phyloP scores from a whole-genome alignment of 2,797 vertebrate species.

The Sphaeramia orbicularis region DNA sequence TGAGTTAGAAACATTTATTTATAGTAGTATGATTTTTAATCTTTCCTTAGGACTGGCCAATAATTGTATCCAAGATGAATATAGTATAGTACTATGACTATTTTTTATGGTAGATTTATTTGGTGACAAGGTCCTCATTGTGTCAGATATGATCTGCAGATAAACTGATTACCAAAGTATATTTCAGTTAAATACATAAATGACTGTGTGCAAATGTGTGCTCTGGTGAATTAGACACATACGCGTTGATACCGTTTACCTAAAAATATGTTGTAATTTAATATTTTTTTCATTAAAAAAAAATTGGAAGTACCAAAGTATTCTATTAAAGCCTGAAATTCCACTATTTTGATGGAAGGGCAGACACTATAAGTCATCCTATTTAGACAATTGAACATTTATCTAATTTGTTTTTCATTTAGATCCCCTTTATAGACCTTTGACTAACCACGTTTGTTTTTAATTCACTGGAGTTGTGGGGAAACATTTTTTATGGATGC shows the following conservation, averaged over 20 bases:
- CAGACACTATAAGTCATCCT: no score
- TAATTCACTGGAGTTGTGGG: slow-evolving; percentile 83
- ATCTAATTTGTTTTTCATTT: no score
- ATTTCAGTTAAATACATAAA: slow-evolving; percentile 74
- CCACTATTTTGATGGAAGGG: background rate
- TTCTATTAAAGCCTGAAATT: background rate
- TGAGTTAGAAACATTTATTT: slow-evolving; percentile 70
- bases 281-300: no score
- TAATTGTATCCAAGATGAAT: slow-evolving; percentile 76
- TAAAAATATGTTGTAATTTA: slow-evolving; percentile 21
- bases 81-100: slow-evolving; percentile 73
- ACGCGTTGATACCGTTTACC: slow-evolving; percentile 24
- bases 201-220: slow-evolving; percentile 60
- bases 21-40: slow-evolving; percentile 66
- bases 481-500: slow-evolving; percentile 90
- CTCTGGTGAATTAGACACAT: slow-evolving; percentile 80
- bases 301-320: no score
- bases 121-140: slow-evolving; percentile 66
- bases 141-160: slow-evolving; percentile 73
- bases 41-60: slow-evolving; percentile 75
- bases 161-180: slow-evolving; percentile 83
- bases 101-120: slow-evolving; percentile 80
- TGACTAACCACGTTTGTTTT: no score
- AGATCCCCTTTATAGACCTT: no score
- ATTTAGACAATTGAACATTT: background rate